phyloP scores from a whole-genome alignment of 2,888 invertebrate genomes.

The Agelastica alni region DNA sequence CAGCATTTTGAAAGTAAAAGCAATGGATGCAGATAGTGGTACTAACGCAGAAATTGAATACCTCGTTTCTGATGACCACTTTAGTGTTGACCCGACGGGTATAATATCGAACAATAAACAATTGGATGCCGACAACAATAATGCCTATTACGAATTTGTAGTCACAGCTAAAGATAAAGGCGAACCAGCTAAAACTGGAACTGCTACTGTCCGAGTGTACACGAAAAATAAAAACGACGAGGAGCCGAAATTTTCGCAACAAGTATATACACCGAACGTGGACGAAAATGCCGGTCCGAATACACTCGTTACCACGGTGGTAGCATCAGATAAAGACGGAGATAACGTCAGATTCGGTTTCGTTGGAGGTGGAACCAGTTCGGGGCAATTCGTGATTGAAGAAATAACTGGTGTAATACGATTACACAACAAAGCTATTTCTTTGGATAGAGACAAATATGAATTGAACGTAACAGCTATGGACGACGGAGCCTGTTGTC shows the following conservation, averaged over 20 bases:
- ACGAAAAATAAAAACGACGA: conserved; percentile 99
- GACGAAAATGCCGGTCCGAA: conserved; percentile 95
- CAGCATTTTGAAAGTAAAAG: conserved; percentile 91
- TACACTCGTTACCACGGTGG: conserved; percentile 93
- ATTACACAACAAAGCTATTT: conserved; percentile 83
- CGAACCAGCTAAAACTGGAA: conserved; percentile 88
- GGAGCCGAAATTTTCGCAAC: conserved; percentile 94
- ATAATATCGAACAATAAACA: conserved; percentile 92
- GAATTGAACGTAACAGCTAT: conserved; percentile 95
- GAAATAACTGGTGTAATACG: conserved; percentile 94
- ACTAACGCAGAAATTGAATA: conserved; percentile 95
- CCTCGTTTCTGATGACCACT: conserved; percentile 89
- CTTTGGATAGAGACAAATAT: conserved; percentile 90
- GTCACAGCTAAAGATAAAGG: conserved; percentile 96
- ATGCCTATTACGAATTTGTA: conserved; percentile 92
- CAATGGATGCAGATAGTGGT: conserved; percentile 93
- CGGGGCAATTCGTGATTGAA: conserved; percentile 93
- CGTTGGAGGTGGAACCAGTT: conserved; percentile 83
- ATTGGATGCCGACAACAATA: conserved; percentile 94
- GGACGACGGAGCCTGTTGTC: conserved; percentile 97
- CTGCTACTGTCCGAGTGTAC: conserved; percentile 91
- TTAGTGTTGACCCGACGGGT: conserved; percentile 90
- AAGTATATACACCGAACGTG: conserved; percentile 94
- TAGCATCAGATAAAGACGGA: conserved; percentile 96
- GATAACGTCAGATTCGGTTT: conserved; percentile 93